A percentile compares a stretch with the other conserved stretches of the same genome.
phyloP scores from a whole-genome alignment of 1,140 invertebrate genomes.

The Papilio polyxenes region DNA sequence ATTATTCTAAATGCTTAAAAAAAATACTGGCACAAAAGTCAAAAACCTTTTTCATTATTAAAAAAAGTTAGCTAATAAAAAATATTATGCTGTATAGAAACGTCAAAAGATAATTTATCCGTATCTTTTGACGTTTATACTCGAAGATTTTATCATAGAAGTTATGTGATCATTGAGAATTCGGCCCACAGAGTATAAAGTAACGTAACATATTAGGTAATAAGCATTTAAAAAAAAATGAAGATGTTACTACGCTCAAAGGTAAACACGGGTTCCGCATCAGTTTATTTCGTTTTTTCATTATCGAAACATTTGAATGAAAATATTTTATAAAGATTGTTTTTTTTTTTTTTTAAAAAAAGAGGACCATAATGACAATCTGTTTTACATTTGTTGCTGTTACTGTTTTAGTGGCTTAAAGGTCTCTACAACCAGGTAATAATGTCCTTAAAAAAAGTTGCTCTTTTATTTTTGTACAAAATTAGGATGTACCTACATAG shows the following conservation, averaged over 20 bases:
- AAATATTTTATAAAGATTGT: too few species aligned
- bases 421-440: too few species aligned
- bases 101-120: conserved; percentile 5
- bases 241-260: neutral
- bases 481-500: too few species aligned
- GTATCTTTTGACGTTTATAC: neutral
- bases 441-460: too few species aligned
- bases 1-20: neutral
- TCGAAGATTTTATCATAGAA: neutral
- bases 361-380: neutral
- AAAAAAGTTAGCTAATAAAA: neutral
- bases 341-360: too few species aligned
- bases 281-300: neutral
- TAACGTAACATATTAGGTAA: conserved; percentile 7
- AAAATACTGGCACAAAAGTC: neutral
- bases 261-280: neutral
- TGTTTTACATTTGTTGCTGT: too few species aligned
- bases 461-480: too few species aligned
- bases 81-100: neutral
- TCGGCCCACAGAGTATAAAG: conserved; percentile 6
- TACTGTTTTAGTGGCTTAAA: too few species aligned
- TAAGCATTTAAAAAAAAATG: neutral
- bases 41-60: neutral
- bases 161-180: conserved; percentile 9
- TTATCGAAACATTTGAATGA: too few species aligned